Conservation (phyloP, 2,888 invertebrate genomes). For the Cancer borealis region DNA sequence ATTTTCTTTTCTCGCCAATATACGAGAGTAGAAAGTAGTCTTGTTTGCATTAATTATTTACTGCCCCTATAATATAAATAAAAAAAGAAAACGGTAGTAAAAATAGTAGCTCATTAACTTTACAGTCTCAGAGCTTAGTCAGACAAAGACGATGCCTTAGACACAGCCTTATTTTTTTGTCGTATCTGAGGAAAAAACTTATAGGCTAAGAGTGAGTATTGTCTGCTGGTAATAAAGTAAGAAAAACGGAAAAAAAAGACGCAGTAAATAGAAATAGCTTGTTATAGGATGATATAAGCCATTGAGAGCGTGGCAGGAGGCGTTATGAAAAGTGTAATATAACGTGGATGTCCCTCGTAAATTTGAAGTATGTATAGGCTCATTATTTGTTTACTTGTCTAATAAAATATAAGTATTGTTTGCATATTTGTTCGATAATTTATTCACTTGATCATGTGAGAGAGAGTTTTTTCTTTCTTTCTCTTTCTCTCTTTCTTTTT, state of each 20-base stretch:
- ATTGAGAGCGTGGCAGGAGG: background rate
- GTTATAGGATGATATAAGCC: background rate
- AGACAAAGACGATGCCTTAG: too few relatives aligned
- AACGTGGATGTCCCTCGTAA: background rate
- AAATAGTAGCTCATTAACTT: too few relatives aligned
- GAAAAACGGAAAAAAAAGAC: background rate
- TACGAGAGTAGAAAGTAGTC: too few relatives aligned
- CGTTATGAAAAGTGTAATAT: slow-evolving; percentile 3
- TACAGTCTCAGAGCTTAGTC: too few relatives aligned
- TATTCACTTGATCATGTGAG: background rate
- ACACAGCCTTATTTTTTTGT: too few relatives aligned
- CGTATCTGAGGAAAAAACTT: too few relatives aligned
- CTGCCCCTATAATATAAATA: too few relatives aligned
- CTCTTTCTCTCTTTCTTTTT: too few relatives aligned
- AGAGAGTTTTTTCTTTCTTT: too few relatives aligned
- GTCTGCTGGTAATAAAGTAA: background rate
- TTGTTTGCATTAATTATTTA: too few relatives aligned
- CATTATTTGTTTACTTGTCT: slow-evolving; percentile 23
- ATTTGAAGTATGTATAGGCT: background rate
- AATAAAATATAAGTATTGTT: slow-evolving; percentile 4
- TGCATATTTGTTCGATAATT: background rate
- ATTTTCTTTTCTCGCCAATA: too few relatives aligned
- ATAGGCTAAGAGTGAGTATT: background rate
- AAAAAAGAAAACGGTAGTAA: too few relatives aligned
- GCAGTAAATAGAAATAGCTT: background rate